These are phyloP conservation scores for Catocala nupta DNA, from an alignment of 2,888 invertebrate species.

Conservation along the genomic window DNA sequence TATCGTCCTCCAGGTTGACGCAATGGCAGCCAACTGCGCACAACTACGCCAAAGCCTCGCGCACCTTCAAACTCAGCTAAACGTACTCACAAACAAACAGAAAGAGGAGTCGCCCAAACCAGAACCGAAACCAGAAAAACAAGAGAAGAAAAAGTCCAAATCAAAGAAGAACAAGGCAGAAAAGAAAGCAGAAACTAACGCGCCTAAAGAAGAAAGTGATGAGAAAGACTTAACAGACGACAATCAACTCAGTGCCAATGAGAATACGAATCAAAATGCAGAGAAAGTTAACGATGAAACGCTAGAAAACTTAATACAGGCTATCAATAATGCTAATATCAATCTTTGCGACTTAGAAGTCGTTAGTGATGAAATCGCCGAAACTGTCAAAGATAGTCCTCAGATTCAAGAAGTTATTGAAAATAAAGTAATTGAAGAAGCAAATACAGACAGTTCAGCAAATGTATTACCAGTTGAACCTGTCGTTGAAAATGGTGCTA, in stretches of 20 bases:
- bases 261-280: slow-evolving; percentile 44
- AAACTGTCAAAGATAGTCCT: slow-evolving; percentile 46
- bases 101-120: slow-evolving; percentile 72
- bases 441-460: neutral
- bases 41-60: slow-evolving; percentile 88
- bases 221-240: slow-evolving; percentile 51
- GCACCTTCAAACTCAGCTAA: slow-evolving; percentile 87
- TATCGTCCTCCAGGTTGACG: slow-evolving; percentile 77
- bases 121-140: slow-evolving; percentile 59
- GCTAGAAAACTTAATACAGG: slow-evolving; percentile 73
- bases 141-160: slow-evolving; percentile 72
- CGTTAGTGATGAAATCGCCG: slow-evolving; percentile 55
- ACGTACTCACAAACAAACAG: slow-evolving; percentile 75
- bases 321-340: slow-evolving; percentile 73
- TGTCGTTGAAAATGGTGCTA: slow-evolving; percentile 4
- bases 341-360: slow-evolving; percentile 71
- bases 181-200: slow-evolving; percentile 54
- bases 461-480: neutral
- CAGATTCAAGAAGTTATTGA: slow-evolving; percentile 30
- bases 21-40: slow-evolving; percentile 88
- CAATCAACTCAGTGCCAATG: slow-evolving; percentile 46
- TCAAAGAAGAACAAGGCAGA: slow-evolving; percentile 75
- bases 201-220: slow-evolving; percentile 53
- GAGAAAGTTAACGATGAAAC: slow-evolving; percentile 70
- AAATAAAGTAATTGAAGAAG: slow-evolving; percentile 4